Conservation (phyloP, 2,888 invertebrate genomes). For the Caenorhabditis sp. region DNA sequence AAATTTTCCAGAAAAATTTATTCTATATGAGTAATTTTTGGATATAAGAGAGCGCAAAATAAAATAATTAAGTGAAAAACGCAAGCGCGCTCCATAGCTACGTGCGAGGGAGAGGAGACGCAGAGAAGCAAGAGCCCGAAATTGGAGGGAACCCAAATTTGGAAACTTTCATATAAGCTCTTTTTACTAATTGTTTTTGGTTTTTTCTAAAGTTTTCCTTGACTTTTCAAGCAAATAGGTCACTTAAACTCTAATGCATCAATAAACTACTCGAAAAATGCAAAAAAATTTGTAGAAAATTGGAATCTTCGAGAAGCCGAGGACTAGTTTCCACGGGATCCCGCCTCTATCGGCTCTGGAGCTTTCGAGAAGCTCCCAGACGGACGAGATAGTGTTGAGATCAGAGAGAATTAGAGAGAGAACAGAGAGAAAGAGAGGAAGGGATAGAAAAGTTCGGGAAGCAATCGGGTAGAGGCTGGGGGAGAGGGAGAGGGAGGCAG, state of each 20-base stretch:
- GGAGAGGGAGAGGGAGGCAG: not conserved
- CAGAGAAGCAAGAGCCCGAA: not conserved
- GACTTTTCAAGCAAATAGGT: not conserved
- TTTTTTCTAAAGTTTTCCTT: not conserved
- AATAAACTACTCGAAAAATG: not conserved
- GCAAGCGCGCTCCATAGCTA: slow-evolving; percentile 22
- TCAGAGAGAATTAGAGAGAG: slow-evolving; percentile 8
- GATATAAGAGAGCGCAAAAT: not conserved
- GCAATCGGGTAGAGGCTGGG: not conserved
- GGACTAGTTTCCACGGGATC: slow-evolving; percentile 21
- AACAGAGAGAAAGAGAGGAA: no score
- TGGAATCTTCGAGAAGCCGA: not conserved
- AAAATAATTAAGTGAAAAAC: not conserved
- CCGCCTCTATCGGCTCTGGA: slow-evolving; percentile 28
- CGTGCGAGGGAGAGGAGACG: slow-evolving; percentile 7
- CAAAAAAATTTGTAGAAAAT: slow-evolving; percentile 16
- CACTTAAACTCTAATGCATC: not conserved
- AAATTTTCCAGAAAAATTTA: not conserved
- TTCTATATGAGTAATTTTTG: not conserved
- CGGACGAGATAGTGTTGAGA: not conserved
- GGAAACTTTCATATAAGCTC: not conserved
- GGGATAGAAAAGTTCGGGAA: slow-evolving; percentile 30
- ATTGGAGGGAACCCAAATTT: not conserved
- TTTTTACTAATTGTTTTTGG: not conserved
- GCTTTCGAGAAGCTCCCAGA: slow-evolving; percentile 44